Percentiles rank a stretch among this genome's conserved stretches.
These are phyloP conservation scores for Silurus meridionalis DNA, from an alignment of 2,113 vertebrate genomes.

Conservation along the genomic window DNA sequence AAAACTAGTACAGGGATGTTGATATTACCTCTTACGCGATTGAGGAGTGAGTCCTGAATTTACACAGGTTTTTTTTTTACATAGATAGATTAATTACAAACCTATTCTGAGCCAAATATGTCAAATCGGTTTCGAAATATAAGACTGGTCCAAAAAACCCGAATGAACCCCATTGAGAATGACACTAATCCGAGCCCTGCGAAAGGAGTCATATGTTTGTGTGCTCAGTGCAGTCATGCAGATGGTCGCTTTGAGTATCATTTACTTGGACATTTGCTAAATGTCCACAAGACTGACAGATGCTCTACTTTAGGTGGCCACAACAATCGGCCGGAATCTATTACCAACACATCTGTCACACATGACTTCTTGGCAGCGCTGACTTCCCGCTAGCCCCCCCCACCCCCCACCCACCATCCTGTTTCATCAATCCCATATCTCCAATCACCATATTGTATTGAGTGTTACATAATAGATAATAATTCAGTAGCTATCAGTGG, in stretches of 20 bases:
- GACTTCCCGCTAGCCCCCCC: slow-evolving; percentile 51
- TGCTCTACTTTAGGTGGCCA: slow-evolving; percentile 83
- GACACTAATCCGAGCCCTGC: slow-evolving; percentile 31
- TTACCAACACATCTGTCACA: slow-evolving; percentile 86
- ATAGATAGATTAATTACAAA: background rate
- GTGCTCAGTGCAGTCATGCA: slow-evolving; percentile 49
- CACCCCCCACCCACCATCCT: background rate
- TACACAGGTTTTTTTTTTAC: background rate
- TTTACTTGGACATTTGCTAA: slow-evolving; percentile 69
- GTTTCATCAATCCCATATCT: slow-evolving; percentile 25
- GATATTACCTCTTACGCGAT: background rate
- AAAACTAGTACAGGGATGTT: background rate
- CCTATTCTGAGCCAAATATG: background rate
- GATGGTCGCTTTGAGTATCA: slow-evolving; percentile 59
- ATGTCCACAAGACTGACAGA: slow-evolving; percentile 78
- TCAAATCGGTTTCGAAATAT: slow-evolving; percentile 16
- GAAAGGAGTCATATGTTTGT: slow-evolving; percentile 46
- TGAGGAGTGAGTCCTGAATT: background rate
- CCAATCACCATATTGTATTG: background rate
- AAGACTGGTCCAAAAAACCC: background rate
- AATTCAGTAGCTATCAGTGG: too few relatives aligned
- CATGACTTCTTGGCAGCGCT: slow-evolving; percentile 76
- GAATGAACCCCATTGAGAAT: background rate
- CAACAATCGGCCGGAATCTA: slow-evolving; percentile 81
- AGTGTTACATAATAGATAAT: slow-evolving; percentile 22